Conservation (phyloP, 2,113 vertebrate genomes). For the Hiodon alosoides region DNA sequence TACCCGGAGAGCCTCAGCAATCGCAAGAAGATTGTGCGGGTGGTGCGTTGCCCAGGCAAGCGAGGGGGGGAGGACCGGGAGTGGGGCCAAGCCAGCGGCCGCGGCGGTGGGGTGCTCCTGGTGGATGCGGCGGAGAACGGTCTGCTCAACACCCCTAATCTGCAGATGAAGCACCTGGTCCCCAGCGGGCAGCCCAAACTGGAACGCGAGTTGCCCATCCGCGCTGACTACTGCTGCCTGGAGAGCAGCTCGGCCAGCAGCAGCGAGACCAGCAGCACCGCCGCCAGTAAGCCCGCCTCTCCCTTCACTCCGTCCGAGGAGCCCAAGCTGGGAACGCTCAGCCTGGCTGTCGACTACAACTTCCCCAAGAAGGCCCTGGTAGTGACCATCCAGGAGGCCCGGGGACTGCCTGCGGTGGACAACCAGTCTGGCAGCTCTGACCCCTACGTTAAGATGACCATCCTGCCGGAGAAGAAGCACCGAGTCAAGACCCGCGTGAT, state of each 20-base stretch:
- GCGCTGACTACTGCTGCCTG: conserved; percentile 73
- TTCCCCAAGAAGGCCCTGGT: conserved; percentile 96
- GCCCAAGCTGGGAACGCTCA: conserved; percentile 70
- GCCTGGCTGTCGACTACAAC: conserved; percentile 92
- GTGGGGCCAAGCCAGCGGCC: neutral
- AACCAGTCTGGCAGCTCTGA: conserved; percentile 81
- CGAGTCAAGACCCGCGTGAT: conserved; percentile 91
- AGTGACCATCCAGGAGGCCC: conserved; percentile 88
- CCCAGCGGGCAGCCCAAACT: conserved; percentile 39
- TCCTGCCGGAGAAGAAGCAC: conserved; percentile 92
- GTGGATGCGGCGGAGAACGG: conserved; percentile 73
- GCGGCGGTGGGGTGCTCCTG: conserved; percentile 45
- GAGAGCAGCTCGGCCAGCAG: conserved; percentile 74
- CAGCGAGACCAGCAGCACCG: conserved; percentile 59
- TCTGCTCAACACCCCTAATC: conserved; percentile 51
- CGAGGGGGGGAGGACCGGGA: conserved; percentile 34
- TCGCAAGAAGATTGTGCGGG: conserved; percentile 79
- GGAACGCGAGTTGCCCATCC: conserved; percentile 73
- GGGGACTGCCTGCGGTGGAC: conserved; percentile 81
- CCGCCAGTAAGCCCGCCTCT: conserved; percentile 68
- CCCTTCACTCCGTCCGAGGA: conserved; percentile 74
- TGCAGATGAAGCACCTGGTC: conserved; percentile 56
- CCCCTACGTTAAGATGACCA: conserved; percentile 97
- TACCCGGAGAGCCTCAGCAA: conserved; percentile 88
- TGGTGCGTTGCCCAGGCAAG: conserved; percentile 41